Conservation (phyloP, 2,888 invertebrate species). For the Anorthoa munda region DNA sequence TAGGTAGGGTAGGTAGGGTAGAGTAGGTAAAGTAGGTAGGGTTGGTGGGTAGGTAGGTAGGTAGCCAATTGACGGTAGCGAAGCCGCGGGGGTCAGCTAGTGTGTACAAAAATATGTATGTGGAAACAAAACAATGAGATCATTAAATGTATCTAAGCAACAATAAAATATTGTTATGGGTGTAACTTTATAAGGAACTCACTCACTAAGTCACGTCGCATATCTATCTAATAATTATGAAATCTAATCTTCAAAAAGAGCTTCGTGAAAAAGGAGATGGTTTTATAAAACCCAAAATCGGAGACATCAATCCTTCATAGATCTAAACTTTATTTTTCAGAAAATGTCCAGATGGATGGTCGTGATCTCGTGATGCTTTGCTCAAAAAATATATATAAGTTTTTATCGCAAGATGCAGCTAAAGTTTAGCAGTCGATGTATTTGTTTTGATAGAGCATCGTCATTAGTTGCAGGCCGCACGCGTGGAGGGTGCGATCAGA, state of each 20-base stretch:
- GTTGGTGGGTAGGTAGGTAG: too few relatives aligned
- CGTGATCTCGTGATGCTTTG: not conserved
- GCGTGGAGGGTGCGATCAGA: constrained; percentile 68
- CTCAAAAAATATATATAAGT: not conserved
- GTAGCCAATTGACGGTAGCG: too few relatives aligned
- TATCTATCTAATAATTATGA: too few relatives aligned
- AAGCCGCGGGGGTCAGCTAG: too few relatives aligned
- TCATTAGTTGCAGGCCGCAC: constrained; percentile 68
- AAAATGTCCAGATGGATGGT: not conserved
- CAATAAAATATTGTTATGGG: not conserved
- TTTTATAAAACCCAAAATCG: not conserved
- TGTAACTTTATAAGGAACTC: not conserved
- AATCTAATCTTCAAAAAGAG: too few relatives aligned
- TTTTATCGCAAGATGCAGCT: constrained; percentile 15
- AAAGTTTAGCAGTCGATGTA: constrained; percentile 41
- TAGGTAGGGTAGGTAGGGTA: too few relatives aligned
- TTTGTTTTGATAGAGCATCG: constrained; percentile 52
- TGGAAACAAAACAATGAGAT: not conserved
- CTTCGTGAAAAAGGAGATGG: not conserved
- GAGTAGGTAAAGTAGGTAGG: too few relatives aligned
- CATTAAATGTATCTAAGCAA: not conserved
- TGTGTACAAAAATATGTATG: too few relatives aligned
- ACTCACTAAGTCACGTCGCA: not conserved
- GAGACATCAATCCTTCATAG: not conserved
- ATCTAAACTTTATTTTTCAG: not conserved